Evolutionary conservation across 2,888 invertebrate species (phyloP), one percentile per base, ranked within the genome.

Genomic region (Andrena haemorrhoa): DNA sequence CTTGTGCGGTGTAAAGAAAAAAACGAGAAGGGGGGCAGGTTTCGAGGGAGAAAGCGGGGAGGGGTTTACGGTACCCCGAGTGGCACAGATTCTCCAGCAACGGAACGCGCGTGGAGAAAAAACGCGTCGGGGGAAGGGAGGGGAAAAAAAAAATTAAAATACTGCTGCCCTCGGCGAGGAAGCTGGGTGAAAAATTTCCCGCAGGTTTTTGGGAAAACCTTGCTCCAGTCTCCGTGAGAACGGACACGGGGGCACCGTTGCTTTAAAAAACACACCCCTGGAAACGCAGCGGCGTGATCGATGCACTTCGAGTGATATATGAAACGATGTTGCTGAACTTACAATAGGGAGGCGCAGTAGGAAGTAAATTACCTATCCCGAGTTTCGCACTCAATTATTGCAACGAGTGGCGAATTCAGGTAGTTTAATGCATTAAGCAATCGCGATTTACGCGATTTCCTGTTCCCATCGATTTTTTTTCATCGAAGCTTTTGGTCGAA

Each of bases 1-100:
- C 92, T 92, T 92, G 91, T 92, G 88, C 85, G 83, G 84, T 70
- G 85, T 77, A 85, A 78, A 83, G 81, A 83, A 84, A 82, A 68
- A 68, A 35, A 35, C 66, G 58, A 29, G 58, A 31, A 35, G 49
- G 79, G 73, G 61, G 71, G 63, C 63, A 75, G 79, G 64, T 47
- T 70, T 72, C 58, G 74, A 72, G 70, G 74, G 82, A 81, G 80
- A 86, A 83, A 80, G 65, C 56, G 69, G 82, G 75, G 71, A 80
- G 81, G 75, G 84, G 87, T 91, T 92, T 93, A 93, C 93, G 93
- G 93, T 94, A 93, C 90, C 89, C 92, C 88, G 89, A 92, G 90
- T 93, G 92, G 93, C 93, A 93, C 92, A 90, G 93, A 93, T 93
- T 93, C 92, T 90, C 87, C 82, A 85, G 75, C 85, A 86, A 88